Base-by-base conservation (phyloP, 1,140 invertebrate genomes). In the Penaeus indicus region DNA sequence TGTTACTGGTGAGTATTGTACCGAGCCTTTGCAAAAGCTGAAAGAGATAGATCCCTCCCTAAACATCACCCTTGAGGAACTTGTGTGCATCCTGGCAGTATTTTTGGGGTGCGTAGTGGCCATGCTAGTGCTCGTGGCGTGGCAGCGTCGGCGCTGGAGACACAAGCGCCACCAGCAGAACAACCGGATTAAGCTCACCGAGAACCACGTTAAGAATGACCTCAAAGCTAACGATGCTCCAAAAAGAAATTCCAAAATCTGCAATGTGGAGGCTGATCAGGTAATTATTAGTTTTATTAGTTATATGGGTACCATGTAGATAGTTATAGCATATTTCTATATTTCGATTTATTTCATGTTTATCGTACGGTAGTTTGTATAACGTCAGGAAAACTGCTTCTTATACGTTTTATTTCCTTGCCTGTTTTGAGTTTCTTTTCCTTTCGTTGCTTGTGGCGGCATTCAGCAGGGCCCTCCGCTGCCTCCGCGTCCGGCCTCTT, bases 1-100 rank as follows among this genome's bases (percentile, higher is more conserved):
- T 80, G 85, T 93, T 93, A 92, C 94, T 89, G 97, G 97, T 94
- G 97, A 96, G 92, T 96, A 97, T 91, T 97, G 96, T 91, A 88
- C 90, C 3, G 86, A 91, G 61, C 21, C 84, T 13, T 38, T 85
- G 11, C 78, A 54, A n/a, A 85, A 61, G 54, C 75, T 85, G 47
- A 27, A 54, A 32, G 67, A 19, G 4, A 78, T 79, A 21, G 62
- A 72, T 13, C 86, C 67, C 22, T 67, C 77, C 18, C 83, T 89
- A 38, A 91, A 86, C 82, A 86, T 90, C n/a, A 77, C 88, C 2
- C 63, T 91, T 61, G 88, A 87, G 25, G 86, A 91, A n/a, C 82
- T 91, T n/a, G 60, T 91, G 32, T 90, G 86, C 62, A 77, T 91
- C 42, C 85, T 90, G 60, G 90, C 87, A 13, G 86, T 91, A 16